phyloP scores from a whole-genome alignment of 1,140 invertebrate species.

The Drosophila setifemur region DNA sequence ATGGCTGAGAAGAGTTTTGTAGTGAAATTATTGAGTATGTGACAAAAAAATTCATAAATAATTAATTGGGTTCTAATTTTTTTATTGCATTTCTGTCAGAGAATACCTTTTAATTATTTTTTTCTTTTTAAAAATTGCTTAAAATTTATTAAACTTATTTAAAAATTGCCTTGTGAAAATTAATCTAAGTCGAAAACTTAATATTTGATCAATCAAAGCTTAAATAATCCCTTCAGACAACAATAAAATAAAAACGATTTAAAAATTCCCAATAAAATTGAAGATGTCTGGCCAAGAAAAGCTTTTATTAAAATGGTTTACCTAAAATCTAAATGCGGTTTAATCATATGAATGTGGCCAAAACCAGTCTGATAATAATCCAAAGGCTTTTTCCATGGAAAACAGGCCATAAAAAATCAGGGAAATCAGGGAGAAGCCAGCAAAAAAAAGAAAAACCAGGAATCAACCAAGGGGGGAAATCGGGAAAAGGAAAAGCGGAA shows the following conservation, averaged over 20 bases:
- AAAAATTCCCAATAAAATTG: neutral
- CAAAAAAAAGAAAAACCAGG: conserved; percentile 3
- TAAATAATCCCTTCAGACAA: no score
- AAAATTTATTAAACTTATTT: no score
- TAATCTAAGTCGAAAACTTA: no score
- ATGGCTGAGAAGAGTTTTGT: neutral
- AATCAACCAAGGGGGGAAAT: no score
- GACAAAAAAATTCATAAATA: neutral
- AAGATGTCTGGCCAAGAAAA: neutral
- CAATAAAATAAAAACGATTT: no score
- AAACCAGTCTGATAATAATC: conserved; percentile 21
- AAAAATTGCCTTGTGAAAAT: no score
- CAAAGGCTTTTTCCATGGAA: conserved; percentile 22
- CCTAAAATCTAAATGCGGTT: conserved; percentile 13
- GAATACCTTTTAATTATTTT: no score
- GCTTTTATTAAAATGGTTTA: conserved; percentile 1
- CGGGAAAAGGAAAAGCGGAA: conserved; percentile 11
- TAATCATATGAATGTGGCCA: conserved; percentile 24
- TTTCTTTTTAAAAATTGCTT: no score
- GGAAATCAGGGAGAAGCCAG: neutral
- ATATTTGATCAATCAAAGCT: no score
- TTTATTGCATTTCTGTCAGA: no score
- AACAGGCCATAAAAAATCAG: conserved; percentile 15
- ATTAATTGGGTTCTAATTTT: no score
- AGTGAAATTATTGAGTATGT: neutral